Conservation (phyloP, 2,113 vertebrate species). For the Calyptomena viridis region DNA sequence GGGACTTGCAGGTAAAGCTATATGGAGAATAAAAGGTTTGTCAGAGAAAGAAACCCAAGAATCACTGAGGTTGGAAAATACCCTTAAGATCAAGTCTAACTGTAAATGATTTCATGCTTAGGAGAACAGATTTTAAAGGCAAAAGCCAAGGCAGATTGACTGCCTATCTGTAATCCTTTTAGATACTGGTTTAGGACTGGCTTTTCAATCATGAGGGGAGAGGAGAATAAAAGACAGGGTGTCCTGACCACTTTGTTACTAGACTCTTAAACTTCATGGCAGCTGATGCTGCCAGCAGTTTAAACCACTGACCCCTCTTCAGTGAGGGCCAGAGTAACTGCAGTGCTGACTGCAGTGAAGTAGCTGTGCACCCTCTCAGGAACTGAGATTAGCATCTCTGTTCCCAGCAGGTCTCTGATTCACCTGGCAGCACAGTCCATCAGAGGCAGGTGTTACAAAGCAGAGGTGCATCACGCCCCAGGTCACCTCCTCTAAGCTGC, state of each 20-base stretch:
- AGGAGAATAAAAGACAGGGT: neutral
- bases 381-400: neutral
- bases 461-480: neutral
- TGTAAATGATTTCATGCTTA: neutral
- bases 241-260: neutral
- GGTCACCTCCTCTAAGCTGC: neutral
- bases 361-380: neutral
- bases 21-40: neutral
- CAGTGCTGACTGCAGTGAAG: neutral
- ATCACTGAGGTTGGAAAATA: neutral
- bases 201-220: neutral
- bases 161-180: neutral
- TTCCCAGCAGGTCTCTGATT: neutral
- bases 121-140: neutral
- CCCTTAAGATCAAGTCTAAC: neutral
- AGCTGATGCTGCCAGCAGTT: neutral
- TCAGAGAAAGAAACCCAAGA: neutral
- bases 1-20: neutral
- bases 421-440: neutral
- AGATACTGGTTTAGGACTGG: neutral
- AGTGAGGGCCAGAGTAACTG: neutral
- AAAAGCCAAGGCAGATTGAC: neutral
- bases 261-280: neutral
- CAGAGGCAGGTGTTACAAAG: neutral
- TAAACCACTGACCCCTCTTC: neutral